Evolutionary conservation across 2,888 invertebrate genomes (phyloP).

Genomic region (Melinaea marsaeus): DNA sequence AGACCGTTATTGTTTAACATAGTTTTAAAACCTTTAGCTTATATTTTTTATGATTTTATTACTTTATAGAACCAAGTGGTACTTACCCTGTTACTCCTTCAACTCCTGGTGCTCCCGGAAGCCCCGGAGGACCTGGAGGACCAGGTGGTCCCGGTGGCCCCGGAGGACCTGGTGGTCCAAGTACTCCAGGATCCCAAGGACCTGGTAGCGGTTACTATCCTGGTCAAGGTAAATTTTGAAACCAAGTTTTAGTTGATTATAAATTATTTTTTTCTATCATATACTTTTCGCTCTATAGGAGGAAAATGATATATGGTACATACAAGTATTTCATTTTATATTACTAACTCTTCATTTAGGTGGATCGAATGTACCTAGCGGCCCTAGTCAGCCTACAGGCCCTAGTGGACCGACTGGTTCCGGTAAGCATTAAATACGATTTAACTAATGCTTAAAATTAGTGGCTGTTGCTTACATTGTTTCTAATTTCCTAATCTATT

Average conservation of each 20-base stretch:
- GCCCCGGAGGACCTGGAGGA: conserved; percentile 44
- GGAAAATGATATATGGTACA: no score
- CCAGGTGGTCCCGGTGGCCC: conserved; percentile 37
- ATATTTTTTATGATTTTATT: no score
- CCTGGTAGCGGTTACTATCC: conserved; percentile 26
- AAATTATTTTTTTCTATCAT: not conserved
- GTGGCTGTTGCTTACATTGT: no score
- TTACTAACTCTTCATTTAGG: not conserved
- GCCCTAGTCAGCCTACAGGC: conserved; percentile 14
- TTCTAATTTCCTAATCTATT: not conserved
- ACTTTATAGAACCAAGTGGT: conserved; percentile 49
- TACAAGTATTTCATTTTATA: not conserved
- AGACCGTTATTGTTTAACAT: no score
- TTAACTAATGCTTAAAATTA: not conserved
- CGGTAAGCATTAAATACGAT: not conserved
- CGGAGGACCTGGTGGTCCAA: conserved; percentile 39
- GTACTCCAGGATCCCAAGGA: not conserved
- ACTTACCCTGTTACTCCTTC: conserved; percentile 53
- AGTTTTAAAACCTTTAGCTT: no score
- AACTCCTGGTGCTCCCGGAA: conserved; percentile 28
- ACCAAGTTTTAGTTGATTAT: not conserved
- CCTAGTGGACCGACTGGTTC: conserved; percentile 11
- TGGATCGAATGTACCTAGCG: conserved; percentile 18
- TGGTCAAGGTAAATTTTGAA: conserved; percentile 26
- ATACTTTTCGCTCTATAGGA: not conserved